Evolutionary conservation across 2,797 vertebrate species (phyloP), one percentile per base, ranked within the genome.

Genomic region (Clarias laeviceps): DNA sequence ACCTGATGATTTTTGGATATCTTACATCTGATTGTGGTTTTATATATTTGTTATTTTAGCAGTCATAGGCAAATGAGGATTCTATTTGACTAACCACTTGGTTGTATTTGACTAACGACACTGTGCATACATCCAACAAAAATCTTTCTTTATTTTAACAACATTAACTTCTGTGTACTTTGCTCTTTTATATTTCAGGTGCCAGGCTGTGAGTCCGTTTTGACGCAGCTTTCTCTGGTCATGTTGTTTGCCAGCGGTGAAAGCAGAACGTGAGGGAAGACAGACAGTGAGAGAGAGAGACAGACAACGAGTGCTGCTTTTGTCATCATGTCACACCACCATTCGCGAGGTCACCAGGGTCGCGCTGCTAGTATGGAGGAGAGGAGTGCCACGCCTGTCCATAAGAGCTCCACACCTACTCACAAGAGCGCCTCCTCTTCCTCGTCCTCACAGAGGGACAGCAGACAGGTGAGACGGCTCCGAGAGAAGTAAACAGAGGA

Each of bases 391-490:
- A 96, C 96, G 73, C 96, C 96, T 85, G 94, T 94, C 91, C 96
- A 96, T 93, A 99, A 96, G 93, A 88, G 90, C 57, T 94, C 97
- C 89, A 98, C 97, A n/a, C 97, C 97, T 1, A 96, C 97, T 82
- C 98, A 99, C 86, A 97, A 97, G 96, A 99, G 97, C 93, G 96
- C 94, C 91, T 99, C 97, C 27, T 97, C 97, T 29, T 98, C 98
- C 1, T 95, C 96, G 0, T 98, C 97, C 0, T 98, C 97, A 86
- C 98, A 99, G 91, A 96, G 97, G 69, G 98, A 99, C 89, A 97
- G 96, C 92, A 96, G 97, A 87, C 98, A 99, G 97, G 98, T 99
- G 94, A 95, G 95, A 50, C 78, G 18, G 62, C 40, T 40, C 11
- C 54, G 5, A 4, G 50, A 50, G n/a, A 32, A 54, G 37, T 0